phyloP scores from a whole-genome alignment of 2,888 invertebrate genomes.

The Pocota personata region DNA sequence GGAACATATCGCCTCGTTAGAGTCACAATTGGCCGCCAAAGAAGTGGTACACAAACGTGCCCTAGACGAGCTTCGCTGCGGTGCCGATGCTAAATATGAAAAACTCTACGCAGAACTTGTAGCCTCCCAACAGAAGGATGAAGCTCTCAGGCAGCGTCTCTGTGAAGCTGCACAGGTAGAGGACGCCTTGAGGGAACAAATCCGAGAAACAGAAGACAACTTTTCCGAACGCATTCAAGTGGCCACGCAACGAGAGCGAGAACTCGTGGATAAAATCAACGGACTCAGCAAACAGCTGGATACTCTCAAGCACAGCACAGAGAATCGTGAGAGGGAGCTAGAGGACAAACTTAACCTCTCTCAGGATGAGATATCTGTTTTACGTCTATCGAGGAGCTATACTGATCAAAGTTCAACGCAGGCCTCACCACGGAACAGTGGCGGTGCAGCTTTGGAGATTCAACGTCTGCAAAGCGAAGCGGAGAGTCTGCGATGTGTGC shows the following conservation, averaged over 20 bases:
- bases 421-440: conserved; percentile 65
- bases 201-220: conserved; percentile 77
- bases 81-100: conserved; percentile 78
- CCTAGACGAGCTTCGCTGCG: conserved; percentile 77
- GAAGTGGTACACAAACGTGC: conserved; percentile 78
- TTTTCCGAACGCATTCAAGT: conserved; percentile 77
- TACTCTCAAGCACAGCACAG: conserved; percentile 77
- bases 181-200: conserved; percentile 78
- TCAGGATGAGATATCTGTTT: conserved; percentile 80
- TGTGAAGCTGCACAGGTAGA: conserved; percentile 77
- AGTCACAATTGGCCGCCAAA: conserved; percentile 78
- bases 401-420: conserved; percentile 78
- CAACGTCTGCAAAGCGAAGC: conserved; percentile 88
- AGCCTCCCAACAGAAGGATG: conserved; percentile 80
- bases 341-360: conserved; percentile 80
- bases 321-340: conserved; percentile 79
- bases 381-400: conserved; percentile 70
- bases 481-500: conserved; percentile 92
- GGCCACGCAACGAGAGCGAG: conserved; percentile 78
- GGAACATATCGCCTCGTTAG: conserved; percentile 78
- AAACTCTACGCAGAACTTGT: conserved; percentile 81
- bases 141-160: conserved; percentile 77
- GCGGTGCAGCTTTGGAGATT: conserved; percentile 77
- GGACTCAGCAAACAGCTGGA: conserved; percentile 79
- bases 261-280: conserved; percentile 79